Conservation (phyloP, 2,113 vertebrate genomes). For the Mandrillus leucophaeus region DNA sequence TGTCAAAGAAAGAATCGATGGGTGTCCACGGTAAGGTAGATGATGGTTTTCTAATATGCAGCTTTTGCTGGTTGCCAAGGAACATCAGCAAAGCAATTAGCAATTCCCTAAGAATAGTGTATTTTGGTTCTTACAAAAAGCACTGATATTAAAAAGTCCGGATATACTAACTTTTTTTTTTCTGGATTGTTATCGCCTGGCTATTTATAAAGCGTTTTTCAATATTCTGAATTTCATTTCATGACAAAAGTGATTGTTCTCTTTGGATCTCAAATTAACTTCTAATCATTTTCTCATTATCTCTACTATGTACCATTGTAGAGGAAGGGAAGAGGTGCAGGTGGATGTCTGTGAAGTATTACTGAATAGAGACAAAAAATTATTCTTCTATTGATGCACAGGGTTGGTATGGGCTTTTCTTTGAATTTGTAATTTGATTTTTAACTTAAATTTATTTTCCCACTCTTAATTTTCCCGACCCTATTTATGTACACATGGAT, state of each 20-base stretch:
- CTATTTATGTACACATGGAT: neutral
- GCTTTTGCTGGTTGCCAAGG: neutral
- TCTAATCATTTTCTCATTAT: neutral
- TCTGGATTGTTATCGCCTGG: neutral
- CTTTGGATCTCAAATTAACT: neutral
- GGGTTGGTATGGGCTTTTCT: neutral
- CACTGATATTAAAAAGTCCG: neutral
- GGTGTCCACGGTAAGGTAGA: neutral
- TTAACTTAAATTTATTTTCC: neutral
- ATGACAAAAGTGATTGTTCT: neutral
- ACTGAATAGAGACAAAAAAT: neutral
- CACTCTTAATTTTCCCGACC: neutral
- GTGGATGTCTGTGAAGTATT: neutral
- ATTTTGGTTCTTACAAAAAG: constrained; percentile 3
- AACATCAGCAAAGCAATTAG: constrained; percentile 17
- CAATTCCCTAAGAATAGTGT: neutral
- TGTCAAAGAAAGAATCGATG: constrained; percentile 35
- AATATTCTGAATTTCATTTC: neutral
- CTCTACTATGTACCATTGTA: neutral
- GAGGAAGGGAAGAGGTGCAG: neutral
- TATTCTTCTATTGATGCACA: neutral
- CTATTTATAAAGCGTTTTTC: neutral
- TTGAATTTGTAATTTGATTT: neutral
- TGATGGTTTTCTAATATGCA: constrained; percentile 32
- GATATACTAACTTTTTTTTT: neutral